phyloP scores from a whole-genome alignment of 2,888 invertebrate genomes.

The Spisula solida region DNA sequence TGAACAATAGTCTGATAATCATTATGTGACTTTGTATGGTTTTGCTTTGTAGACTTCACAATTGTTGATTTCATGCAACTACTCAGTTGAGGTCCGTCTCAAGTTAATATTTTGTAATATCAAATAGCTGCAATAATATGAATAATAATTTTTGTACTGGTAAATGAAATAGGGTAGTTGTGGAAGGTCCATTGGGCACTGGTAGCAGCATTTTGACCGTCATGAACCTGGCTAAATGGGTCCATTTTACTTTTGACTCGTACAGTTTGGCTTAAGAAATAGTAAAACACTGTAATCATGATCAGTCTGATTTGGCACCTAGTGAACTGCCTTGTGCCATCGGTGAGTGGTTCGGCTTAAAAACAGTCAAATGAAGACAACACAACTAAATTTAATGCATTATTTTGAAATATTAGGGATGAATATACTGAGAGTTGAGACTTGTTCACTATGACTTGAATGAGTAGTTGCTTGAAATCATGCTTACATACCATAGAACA shows the following conservation, averaged over 20 bases:
- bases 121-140: not conserved
- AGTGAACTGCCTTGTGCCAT: no score
- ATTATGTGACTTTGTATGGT: not conserved
- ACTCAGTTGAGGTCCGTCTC: not conserved
- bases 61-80: not conserved
- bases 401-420: not conserved
- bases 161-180: not conserved
- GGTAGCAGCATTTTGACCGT: no score
- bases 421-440: not conserved
- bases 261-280: no score
- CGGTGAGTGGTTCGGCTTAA: no score
- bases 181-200: no score
- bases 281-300: no score
- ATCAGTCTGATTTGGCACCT: no score
- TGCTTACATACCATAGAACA: not conserved
- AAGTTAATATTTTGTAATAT: not conserved
- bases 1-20: slow-evolving; percentile 24
- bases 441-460: not conserved
- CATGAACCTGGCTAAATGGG: no score
- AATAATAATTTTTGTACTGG: not conserved
- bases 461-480: not conserved
- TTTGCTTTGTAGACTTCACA: not conserved
- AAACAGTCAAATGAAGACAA: no score
- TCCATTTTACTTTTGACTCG: no score
- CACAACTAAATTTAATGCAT: no score